phyloP scores from a whole-genome alignment of 2,113 vertebrate genomes.

The Paramormyrops kingsleyae region DNA sequence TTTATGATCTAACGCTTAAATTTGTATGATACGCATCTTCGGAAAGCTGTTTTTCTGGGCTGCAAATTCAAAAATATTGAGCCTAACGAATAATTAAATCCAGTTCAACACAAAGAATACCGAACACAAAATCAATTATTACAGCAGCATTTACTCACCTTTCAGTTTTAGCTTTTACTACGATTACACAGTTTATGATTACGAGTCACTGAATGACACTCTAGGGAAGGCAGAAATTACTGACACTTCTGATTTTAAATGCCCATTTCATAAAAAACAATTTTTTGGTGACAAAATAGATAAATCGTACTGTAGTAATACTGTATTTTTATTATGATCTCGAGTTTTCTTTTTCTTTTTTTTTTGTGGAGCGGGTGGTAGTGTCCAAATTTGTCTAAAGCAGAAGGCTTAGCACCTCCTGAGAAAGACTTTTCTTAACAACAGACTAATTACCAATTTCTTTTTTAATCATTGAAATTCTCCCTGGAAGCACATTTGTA shows the following conservation, averaged over 20 bases:
- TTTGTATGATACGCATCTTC: neutral
- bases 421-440: conserved; percentile 28
- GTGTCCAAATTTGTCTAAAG: neutral
- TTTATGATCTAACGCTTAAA: neutral
- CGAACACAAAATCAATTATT: neutral
- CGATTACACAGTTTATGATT: neutral
- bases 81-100: neutral
- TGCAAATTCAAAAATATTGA: neutral
- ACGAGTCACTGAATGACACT: neutral
- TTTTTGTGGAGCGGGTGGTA: neutral
- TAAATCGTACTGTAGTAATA: neutral
- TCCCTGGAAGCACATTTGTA: conserved; percentile 53
- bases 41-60: neutral
- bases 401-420: conserved; percentile 22
- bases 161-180: neutral
- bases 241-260: neutral
- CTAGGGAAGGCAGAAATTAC: neutral
- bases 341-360: neutral
- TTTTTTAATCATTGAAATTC: conserved; percentile 55
- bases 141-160: too few species aligned
- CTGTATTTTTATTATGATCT: neutral
- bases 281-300: neutral
- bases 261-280: neutral
- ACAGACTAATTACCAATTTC: conserved; percentile 38
- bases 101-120: neutral